Evolutionary conservation across 1,140 invertebrate genomes (phyloP).

Genomic region (Sitophilus oryzae): DNA sequence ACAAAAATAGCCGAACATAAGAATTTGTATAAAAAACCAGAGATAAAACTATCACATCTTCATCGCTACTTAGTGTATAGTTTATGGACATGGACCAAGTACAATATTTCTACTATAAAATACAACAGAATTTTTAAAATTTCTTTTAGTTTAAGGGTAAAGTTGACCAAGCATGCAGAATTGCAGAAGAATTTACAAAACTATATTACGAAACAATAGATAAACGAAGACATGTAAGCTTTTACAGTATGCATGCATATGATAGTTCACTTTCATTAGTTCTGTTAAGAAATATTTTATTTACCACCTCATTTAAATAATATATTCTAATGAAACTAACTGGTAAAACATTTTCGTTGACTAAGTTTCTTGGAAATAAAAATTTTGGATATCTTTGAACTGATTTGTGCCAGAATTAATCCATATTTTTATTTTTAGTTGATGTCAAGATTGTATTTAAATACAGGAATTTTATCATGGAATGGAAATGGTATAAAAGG

Average conservation of each 20-base stretch:
- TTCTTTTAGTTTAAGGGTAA: conserved; percentile 44
- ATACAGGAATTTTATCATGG: conserved; percentile 74
- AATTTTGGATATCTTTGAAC: conserved; percentile 5
- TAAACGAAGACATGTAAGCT: conserved; percentile 70
- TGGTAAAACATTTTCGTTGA: background rate
- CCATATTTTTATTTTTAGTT: conserved; percentile 53
- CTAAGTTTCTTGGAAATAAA: background rate
- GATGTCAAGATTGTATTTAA: conserved; percentile 71
- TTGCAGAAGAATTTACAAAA: conserved; percentile 75
- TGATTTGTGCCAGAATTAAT: too few relatives aligned
- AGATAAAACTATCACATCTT: too few relatives aligned
- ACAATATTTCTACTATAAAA: too few relatives aligned
- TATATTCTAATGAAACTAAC: background rate
- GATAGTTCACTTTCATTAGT: too few relatives aligned
- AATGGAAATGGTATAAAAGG: conserved; percentile 75
- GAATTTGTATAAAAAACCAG: too few relatives aligned
- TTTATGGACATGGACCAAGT: too few relatives aligned
- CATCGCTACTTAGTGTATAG: too few relatives aligned
- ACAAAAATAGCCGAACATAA: too few relatives aligned
- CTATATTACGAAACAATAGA: conserved; percentile 77
- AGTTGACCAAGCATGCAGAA: conserved; percentile 67
- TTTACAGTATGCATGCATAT: background rate
- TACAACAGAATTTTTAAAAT: too few relatives aligned
- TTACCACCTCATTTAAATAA: too few relatives aligned
- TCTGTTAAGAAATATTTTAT: too few relatives aligned